Conservation (phyloP, 2,888 invertebrate genomes). For the Neoascia interrupta region DNA sequence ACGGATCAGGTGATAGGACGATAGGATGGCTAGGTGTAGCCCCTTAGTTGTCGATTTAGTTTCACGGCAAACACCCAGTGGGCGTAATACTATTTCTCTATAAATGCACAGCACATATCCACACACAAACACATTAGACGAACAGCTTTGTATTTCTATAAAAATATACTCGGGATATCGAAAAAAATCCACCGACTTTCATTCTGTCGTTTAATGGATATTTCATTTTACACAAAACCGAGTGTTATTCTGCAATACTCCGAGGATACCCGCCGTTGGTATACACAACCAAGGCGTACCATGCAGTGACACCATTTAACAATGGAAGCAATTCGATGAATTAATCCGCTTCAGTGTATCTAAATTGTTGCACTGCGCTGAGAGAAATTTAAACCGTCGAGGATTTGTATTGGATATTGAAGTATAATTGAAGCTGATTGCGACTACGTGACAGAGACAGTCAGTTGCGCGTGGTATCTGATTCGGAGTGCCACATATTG, state of each 20-base stretch:
- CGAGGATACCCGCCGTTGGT: background rate
- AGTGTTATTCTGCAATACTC: slow-evolving; percentile 10
- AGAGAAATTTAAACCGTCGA: slow-evolving; percentile 18
- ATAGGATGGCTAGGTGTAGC: slow-evolving; percentile 12
- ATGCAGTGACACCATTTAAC: slow-evolving; percentile 30
- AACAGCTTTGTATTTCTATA: slow-evolving; percentile 30
- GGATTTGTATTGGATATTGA: slow-evolving; percentile 44
- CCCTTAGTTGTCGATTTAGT: slow-evolving; percentile 31
- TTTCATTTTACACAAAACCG: slow-evolving; percentile 50
- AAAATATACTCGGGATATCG: slow-evolving; percentile 46
- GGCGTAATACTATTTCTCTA: slow-evolving; percentile 25
- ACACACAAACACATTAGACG: slow-evolving; percentile 33
- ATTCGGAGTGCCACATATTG: background rate
- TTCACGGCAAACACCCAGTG: slow-evolving; percentile 37
- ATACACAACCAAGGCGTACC: no score
- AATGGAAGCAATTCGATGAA: slow-evolving; percentile 35
- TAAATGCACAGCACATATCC: no score
- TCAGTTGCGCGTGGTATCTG: background rate
- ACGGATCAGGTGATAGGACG: slow-evolving; percentile 35
- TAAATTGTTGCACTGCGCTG: slow-evolving; percentile 31
- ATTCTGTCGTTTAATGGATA: slow-evolving; percentile 52
- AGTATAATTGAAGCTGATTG: slow-evolving; percentile 48
- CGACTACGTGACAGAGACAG: slow-evolving; percentile 26
- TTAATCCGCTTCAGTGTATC: slow-evolving; percentile 39
- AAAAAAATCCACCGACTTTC: slow-evolving; percentile 44